Conservation (phyloP, 2,113 vertebrate species). For the Chionomys nivalis region DNA sequence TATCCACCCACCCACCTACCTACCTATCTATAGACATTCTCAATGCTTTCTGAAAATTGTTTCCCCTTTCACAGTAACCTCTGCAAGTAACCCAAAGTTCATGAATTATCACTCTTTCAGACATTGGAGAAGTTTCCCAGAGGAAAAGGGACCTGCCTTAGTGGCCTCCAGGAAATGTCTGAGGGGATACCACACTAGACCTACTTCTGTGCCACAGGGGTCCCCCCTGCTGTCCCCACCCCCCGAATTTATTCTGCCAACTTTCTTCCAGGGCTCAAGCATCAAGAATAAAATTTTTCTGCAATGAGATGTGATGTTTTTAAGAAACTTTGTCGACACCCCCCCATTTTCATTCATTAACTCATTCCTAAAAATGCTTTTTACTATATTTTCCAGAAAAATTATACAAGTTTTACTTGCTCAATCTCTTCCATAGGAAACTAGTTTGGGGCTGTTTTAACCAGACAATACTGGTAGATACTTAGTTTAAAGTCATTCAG, state of each 20-base stretch:
- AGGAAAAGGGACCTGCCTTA: background rate
- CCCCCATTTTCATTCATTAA: background rate
- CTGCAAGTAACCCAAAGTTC: background rate
- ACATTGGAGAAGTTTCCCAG: background rate
- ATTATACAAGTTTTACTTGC: background rate
- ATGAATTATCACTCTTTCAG: background rate
- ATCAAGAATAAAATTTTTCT: constrained; percentile 43
- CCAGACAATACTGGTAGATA: background rate
- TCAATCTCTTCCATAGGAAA: constrained; percentile 6
- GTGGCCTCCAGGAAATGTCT: background rate
- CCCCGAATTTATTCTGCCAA: background rate
- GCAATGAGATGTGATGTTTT: background rate
- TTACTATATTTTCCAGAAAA: constrained; percentile 1
- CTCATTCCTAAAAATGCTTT: background rate
- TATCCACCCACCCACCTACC: background rate
- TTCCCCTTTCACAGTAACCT: background rate
- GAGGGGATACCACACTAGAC: background rate
- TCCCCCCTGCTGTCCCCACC: background rate
- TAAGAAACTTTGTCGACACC: background rate
- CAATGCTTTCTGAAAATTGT: background rate
- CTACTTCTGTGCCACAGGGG: background rate
- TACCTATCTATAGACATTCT: background rate
- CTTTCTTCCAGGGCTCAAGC: constrained; percentile 27
- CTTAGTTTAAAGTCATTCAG: background rate
- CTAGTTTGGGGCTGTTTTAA: background rate